phyloP scores from a whole-genome alignment of 1,140 invertebrate genomes.

The Macrocentrus cingulum region DNA sequence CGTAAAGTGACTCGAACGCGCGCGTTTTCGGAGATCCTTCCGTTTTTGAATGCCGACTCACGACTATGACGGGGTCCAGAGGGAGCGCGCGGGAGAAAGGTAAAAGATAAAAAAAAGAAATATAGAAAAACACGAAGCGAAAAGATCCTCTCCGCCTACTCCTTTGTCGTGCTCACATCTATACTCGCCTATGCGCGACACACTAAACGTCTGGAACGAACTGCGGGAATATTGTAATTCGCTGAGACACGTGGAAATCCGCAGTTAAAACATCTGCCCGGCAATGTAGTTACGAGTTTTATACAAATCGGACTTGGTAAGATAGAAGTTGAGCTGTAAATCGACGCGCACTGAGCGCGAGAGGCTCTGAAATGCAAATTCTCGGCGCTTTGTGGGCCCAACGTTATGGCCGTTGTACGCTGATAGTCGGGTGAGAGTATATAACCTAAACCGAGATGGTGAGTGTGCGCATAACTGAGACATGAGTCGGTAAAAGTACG shows the following conservation, averaged over 20 bases:
- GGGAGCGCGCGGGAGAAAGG: conserved; percentile 18
- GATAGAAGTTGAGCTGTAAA: conserved; percentile 12
- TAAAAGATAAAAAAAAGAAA: conserved; percentile 8
- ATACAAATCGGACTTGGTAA: conserved; percentile 1
- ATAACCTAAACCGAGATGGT: neutral
- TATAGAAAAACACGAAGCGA: conserved; percentile 8
- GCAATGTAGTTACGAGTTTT: neutral
- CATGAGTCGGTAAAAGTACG: neutral
- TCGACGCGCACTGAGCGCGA: conserved; percentile 17
- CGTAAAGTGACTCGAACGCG: conserved; percentile 43
- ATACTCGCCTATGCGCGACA: neutral
- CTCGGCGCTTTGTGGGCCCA: conserved; percentile 4
- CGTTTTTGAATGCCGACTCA: conserved; percentile 31
- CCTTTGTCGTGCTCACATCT: neutral
- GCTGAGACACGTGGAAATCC: neutral
- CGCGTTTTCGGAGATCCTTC: conserved; percentile 33
- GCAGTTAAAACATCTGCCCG: no score
- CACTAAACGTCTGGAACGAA: neutral
- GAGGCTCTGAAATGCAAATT: conserved; percentile 20
- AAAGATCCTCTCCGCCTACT: neutral
- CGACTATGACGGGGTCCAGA: conserved; percentile 31
- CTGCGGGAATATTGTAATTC: conserved; percentile 1
- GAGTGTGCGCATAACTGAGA: neutral
- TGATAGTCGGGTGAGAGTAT: no score
- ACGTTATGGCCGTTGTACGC: conserved; percentile 3